phyloP scores from a whole-genome alignment of 2,113 vertebrate genomes.

The Pavo muticus region DNA sequence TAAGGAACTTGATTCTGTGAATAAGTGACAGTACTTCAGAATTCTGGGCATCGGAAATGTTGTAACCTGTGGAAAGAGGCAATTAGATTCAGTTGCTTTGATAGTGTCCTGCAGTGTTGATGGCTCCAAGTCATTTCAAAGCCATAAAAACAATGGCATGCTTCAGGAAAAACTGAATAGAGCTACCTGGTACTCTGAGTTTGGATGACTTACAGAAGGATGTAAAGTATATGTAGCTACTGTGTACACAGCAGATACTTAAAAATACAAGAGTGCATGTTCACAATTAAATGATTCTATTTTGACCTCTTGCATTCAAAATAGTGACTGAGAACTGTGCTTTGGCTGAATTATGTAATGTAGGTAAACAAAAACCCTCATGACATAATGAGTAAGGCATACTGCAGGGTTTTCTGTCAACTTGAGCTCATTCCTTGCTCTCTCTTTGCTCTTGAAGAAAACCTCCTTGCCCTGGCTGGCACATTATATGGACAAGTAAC shows the following conservation, averaged over 20 bases:
- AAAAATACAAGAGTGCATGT: neutral
- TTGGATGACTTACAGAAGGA: neutral
- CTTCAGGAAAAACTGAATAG: neutral
- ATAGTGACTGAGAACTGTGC: neutral
- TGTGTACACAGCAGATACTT: neutral
- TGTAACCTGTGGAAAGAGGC: neutral
- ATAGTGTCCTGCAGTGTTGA: neutral
- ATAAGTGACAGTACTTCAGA: neutral
- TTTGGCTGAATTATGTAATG: neutral
- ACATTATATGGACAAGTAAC: neutral
- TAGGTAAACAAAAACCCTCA: neutral
- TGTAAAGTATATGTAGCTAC: neutral
- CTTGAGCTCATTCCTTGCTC: neutral
- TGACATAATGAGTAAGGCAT: neutral
- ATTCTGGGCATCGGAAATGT: neutral
- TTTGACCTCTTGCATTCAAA: neutral
- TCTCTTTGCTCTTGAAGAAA: neutral
- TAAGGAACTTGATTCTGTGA: neutral
- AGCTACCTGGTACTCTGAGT: neutral
- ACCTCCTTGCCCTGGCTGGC: neutral
- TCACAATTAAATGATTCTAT: neutral
- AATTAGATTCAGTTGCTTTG: neutral
- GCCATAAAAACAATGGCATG: neutral
- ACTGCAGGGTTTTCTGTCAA: neutral
- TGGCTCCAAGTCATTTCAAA: neutral